Percentiles rank a stretch among this genome's conserved stretches.
phyloP scores from a whole-genome alignment of 2,113 vertebrate genomes.

The Rutilus rutilus region DNA sequence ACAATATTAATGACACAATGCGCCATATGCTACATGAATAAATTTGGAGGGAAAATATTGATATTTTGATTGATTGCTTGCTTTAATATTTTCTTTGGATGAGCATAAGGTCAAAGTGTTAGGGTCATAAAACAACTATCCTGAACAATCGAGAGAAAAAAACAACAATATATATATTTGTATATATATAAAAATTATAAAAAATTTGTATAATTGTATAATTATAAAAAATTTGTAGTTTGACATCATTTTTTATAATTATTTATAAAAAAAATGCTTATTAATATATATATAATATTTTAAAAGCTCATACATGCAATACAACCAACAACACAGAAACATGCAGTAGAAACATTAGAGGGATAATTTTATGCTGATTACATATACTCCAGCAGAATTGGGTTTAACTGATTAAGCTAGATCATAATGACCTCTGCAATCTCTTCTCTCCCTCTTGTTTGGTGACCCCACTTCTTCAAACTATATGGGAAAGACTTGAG shows the following conservation, averaged over 20 bases:
- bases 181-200: too few species aligned
- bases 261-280: too few species aligned
- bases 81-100: not conserved
- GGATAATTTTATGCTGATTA: too few species aligned
- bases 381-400: not conserved
- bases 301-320: too few species aligned
- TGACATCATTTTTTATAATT: too few species aligned
- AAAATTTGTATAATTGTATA: too few species aligned
- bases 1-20: not conserved
- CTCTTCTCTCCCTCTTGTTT: conserved; percentile 43
- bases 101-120: not conserved
- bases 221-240: too few species aligned
- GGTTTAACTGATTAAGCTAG: not conserved
- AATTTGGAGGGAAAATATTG: not conserved
- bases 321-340: too few species aligned
- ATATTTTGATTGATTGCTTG: not conserved
- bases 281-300: too few species aligned
- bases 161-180: not conserved
- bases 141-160: not conserved
- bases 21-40: not conserved
- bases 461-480: conserved; percentile 46
- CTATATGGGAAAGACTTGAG: conserved; percentile 35
- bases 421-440: not conserved
- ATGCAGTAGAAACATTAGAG: too few species aligned
- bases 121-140: not conserved